These are phyloP conservation scores for Polyergus mexicanus DNA, from an alignment of 1,140 invertebrate genomes.

Conservation along the genomic window DNA sequence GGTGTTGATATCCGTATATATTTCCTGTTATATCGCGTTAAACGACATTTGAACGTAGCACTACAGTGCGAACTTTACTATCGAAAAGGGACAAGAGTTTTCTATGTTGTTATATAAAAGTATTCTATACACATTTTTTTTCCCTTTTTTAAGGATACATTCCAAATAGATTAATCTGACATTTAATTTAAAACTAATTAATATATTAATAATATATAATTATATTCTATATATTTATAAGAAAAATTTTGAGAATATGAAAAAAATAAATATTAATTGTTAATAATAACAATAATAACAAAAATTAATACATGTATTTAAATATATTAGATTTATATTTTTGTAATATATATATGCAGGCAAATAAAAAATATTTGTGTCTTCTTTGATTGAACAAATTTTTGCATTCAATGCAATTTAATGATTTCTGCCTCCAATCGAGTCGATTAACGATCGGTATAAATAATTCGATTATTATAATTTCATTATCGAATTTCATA, in stretches of 20 bases:
- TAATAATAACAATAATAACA: not conserved
- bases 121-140: not conserved
- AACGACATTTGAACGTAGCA: not conserved
- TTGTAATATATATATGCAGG: too few species aligned
- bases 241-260: not conserved
- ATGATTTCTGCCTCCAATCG: not conserved
- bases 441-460: not conserved
- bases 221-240: not conserved
- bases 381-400: not conserved
- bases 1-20: slow-evolving; percentile 15
- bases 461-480: slow-evolving; percentile 13
- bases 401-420: too few species aligned
- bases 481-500: not conserved
- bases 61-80: not conserved
- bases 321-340: not conserved
- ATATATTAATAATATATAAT: too few species aligned
- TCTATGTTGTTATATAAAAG: not conserved
- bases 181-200: not conserved
- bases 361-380: not conserved
- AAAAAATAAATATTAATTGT: not conserved
- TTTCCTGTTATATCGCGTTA: not conserved
- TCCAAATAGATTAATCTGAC: too few species aligned
- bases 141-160: not conserved
- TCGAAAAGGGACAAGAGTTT: not conserved
- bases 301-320: not conserved